A percentile compares a stretch with the other conserved stretches of the same genome.
Evolutionary conservation across 2,888 invertebrate genomes (phyloP).

Genomic region (Drosophila sordidula): DNA sequence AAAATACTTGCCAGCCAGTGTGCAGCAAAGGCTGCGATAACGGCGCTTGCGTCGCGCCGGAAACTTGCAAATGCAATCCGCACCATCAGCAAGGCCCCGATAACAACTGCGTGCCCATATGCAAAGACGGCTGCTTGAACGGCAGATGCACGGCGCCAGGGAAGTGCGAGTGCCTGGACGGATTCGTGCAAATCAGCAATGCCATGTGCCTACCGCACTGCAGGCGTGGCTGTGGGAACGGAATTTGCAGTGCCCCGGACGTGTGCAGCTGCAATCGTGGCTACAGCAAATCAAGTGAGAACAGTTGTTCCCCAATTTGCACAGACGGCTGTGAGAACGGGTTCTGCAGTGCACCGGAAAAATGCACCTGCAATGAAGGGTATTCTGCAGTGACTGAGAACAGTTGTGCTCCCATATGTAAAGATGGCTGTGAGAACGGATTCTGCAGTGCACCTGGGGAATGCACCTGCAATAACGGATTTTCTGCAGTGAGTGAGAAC

Average conservation of each 20-base stretch:
- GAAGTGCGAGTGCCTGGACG: constrained; percentile 89
- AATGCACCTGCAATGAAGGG: constrained; percentile 17
- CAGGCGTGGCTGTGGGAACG: constrained; percentile 15
- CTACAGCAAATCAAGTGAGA: neutral
- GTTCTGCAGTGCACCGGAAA: constrained; percentile 13
- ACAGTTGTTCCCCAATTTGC: constrained; percentile 20
- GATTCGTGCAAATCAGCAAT: constrained; percentile 68
- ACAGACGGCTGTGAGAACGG: constrained; percentile 26
- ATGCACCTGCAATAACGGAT: constrained; percentile 25
- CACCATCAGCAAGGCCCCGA: constrained; percentile 36
- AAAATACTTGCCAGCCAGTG: constrained; percentile 47
- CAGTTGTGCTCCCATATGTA: constrained; percentile 13
- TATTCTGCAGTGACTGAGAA: neutral
- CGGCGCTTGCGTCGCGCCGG: constrained; percentile 53
- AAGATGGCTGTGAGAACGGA: constrained; percentile 10
- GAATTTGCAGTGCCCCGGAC: constrained; percentile 8
- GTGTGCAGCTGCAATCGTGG: constrained; percentile 33
- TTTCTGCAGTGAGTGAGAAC: constrained; percentile 9
- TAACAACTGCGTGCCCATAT: constrained; percentile 50
- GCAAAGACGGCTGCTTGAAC: constrained; percentile 68
- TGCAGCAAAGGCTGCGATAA: constrained; percentile 58
- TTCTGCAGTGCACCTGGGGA: constrained; percentile 11
- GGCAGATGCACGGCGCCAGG: constrained; percentile 88
- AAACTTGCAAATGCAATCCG: constrained; percentile 46
- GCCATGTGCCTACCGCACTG: constrained; percentile 79